A percentile compares a stretch with the other conserved stretches of the same genome.
These are phyloP conservation scores for Hemichromis elongatus DNA, from an alignment of 2,113 vertebrate genomes.

Conservation along the genomic window DNA sequence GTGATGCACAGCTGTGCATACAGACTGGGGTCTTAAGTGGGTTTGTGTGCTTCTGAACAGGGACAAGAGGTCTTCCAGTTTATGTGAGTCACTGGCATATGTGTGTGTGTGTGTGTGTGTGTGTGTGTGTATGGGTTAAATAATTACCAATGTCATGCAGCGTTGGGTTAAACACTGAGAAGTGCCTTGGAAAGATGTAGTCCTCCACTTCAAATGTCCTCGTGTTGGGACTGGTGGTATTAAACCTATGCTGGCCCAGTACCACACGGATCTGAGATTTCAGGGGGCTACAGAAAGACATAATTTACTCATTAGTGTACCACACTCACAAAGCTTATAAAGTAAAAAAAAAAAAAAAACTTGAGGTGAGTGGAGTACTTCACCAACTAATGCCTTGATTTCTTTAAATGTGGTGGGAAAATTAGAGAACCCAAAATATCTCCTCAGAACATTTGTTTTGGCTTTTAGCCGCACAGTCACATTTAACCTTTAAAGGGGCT, in stretches of 20 bases:
- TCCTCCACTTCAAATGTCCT: conserved; percentile 81
- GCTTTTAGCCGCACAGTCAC: background rate
- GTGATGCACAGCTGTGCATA: conserved; percentile 55
- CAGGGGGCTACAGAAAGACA: conserved; percentile 70
- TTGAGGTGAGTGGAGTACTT: background rate
- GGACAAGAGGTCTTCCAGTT: conserved; percentile 13
- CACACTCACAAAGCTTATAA: background rate
- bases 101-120: background rate
- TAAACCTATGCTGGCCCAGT: conserved; percentile 90
- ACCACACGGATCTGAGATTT: conserved; percentile 80
- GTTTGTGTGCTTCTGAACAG: conserved; percentile 19
- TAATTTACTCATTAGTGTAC: background rate
- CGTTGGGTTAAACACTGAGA: conserved; percentile 81
- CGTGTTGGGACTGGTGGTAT: conserved; percentile 77
- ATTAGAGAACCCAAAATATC: background rate
- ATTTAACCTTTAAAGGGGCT: background rate
- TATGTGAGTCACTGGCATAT: conserved; percentile 25
- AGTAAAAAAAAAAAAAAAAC: background rate
- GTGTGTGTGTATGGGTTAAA: background rate
- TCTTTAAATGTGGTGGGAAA: background rate
- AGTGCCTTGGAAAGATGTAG: conserved; percentile 79
- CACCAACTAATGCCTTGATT: background rate
- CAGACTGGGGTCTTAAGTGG: conserved; percentile 1
- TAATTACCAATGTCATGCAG: conserved; percentile 89
- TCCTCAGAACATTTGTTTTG: background rate